Base-by-base conservation (phyloP, 2,113 vertebrate genomes). In the Tapirus terrestris region DNA sequence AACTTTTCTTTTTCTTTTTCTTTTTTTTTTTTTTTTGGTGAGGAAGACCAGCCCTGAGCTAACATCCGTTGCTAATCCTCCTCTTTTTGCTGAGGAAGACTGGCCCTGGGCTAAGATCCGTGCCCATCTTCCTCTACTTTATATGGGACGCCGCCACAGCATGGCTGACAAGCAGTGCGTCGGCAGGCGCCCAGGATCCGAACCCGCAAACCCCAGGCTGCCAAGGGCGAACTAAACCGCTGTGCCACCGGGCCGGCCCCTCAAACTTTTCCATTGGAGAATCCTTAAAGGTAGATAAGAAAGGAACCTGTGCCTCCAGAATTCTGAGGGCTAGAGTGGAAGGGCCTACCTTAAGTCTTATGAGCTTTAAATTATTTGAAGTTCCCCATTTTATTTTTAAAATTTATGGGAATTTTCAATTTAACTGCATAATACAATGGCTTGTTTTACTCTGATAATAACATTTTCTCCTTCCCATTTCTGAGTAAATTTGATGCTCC, bases 351-450 rank as follows among this genome's bases (percentile, higher is more conserved):
- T 36, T 67, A 53, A 91, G 29, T 16, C 65, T 91, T 39, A 7
- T 43, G n/a, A 70, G 3, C 27, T 68, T 90, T 70, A 77, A n/a
- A 39, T 89, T 53, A 48, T 72, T 67, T 76, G 36, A 89, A 58
- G 21, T 90, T 73, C 84, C 70, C 33, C 6, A 58, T 31, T 94
- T 95, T 92, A 80, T 79, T 96, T 94, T 93, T 82, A 33, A 33
- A 92, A 23, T 82, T 61, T 67, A 60, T 72, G 48, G 21, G 33
- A 58, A 58, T 88, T 92, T 91, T 93, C 79, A 58, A 20, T 39
- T 89, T 72, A 67, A 93, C 20, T 63, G 9, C 9, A 75, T 43
- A 89, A 84, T 75, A 25, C 14, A 76, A 81, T 67, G 53, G 16
- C 21, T 92, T 88, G 6, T 48, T 95, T 80, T 87, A 25, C 36